Percentiles rank a stretch among this genome's conserved stretches.
Evolutionary conservation across 2,888 invertebrate genomes (phyloP).

Genomic region (Sesia apiformis): DNA sequence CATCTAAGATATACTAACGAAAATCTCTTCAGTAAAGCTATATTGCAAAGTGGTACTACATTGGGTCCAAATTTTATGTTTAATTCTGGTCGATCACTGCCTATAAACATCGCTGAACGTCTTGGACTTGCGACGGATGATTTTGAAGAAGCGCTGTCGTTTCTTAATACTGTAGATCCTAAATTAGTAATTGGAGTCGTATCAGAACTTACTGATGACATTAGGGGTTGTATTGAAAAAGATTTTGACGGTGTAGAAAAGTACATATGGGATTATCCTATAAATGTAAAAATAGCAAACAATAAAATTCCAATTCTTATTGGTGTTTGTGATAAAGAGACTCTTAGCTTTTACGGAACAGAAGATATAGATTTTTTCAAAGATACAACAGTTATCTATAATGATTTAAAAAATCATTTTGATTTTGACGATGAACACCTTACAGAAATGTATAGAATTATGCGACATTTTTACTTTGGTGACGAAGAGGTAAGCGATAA

Average conservation of each 20-base stretch:
- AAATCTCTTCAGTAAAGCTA: constrained; percentile 32
- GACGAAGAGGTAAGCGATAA: constrained; percentile 15
- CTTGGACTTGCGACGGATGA: constrained; percentile 22
- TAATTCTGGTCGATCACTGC: constrained; percentile 22
- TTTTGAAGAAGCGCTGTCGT: constrained; percentile 22
- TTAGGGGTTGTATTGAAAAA: constrained; percentile 37
- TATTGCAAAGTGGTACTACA: constrained; percentile 39
- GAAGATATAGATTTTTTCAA: neutral
- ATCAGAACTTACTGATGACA: too few relatives aligned
- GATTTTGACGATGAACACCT: constrained; percentile 13
- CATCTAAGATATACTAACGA: constrained; percentile 21
- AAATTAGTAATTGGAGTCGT: constrained; percentile 21
- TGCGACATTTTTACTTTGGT: constrained; percentile 19
- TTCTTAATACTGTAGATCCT: constrained; percentile 19
- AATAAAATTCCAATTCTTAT: constrained; percentile 27
- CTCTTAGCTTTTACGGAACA: neutral
- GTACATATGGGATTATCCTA: constrained; percentile 28
- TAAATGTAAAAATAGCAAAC: constrained; percentile 25
- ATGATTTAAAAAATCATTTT: constrained; percentile 1
- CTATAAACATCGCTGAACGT: constrained; percentile 27
- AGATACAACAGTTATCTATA: constrained; percentile 2
- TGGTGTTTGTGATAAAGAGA: constrained; percentile 5
- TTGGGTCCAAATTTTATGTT: constrained; percentile 20
- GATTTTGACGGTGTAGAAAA: constrained; percentile 27
- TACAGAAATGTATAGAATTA: constrained; percentile 11